Percentiles rank a stretch among this genome's conserved stretches.
These are phyloP conservation scores for Chaunax sp. DNA, from an alignment of 2,797 vertebrate genomes.

Conservation along the genomic window DNA sequence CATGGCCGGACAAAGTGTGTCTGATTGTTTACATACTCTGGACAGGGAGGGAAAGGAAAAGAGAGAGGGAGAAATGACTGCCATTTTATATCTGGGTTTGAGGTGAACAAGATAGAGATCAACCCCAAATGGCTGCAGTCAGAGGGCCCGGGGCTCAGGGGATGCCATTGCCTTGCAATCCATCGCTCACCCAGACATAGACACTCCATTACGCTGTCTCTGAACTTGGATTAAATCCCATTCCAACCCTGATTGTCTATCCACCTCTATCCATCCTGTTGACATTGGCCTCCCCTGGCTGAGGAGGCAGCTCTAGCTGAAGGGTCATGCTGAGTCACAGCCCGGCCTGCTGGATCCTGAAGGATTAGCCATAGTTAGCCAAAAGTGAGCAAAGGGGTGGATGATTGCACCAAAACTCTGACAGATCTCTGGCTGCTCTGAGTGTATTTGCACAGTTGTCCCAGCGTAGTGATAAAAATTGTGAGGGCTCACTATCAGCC, in stretches of 20 bases:
- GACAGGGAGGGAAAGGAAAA: conserved; percentile 44
- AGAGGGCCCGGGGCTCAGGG: conserved; percentile 63
- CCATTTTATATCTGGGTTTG: conserved; percentile 73
- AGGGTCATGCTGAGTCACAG: conserved; percentile 35
- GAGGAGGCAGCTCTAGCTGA: conserved; percentile 48
- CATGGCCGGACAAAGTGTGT: conserved; percentile 76
- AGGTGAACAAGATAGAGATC: conserved; percentile 77
- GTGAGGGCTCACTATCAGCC: conserved; percentile 57
- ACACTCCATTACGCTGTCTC: conserved; percentile 74
- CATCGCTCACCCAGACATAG: conserved; percentile 69
- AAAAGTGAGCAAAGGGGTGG: conserved; percentile 40
- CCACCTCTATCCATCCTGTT: conserved; percentile 64
- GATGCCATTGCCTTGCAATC: conserved; percentile 60
- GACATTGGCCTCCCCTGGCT: conserved; percentile 59
- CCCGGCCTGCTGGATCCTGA: conserved; percentile 27
- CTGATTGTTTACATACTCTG: conserved; percentile 81
- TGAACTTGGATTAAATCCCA: conserved; percentile 76
- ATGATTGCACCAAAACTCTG: conserved; percentile 54
- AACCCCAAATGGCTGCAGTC: conserved; percentile 79
- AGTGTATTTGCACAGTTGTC: conserved; percentile 73
- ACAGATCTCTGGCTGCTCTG: conserved; percentile 42
- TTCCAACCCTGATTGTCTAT: conserved; percentile 68
- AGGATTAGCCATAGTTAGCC: conserved; percentile 52
- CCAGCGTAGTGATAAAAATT: conserved; percentile 53
- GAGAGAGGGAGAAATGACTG: conserved; percentile 55